Percentiles rank a stretch among this genome's conserved stretches.
phyloP scores from a whole-genome alignment of 23 tunicate genomes.

The Botrylloides violaceus region DNA sequence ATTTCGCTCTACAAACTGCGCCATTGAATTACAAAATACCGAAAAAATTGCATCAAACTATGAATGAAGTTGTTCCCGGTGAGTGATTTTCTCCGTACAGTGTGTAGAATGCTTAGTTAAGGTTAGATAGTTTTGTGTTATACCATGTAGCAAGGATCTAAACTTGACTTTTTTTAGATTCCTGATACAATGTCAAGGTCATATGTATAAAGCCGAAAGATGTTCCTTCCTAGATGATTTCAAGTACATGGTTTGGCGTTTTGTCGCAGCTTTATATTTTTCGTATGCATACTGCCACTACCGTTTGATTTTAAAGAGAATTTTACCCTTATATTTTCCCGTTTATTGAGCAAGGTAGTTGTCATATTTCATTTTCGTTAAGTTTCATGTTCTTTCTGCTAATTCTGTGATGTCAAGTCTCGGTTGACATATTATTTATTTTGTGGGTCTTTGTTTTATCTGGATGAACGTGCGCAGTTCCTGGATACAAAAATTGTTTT shows the following conservation, averaged over 20 bases:
- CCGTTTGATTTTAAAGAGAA: background rate
- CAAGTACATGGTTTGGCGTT: background rate
- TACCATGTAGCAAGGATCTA: too few species aligned
- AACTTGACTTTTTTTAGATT: too few species aligned
- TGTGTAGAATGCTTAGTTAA: too few species aligned
- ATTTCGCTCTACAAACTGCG: background rate
- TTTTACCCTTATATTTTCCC: background rate
- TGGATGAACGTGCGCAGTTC: too few species aligned
- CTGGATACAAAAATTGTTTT: too few species aligned
- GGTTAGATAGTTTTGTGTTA: too few species aligned
- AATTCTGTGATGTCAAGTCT: background rate
- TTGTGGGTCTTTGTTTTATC: too few species aligned
- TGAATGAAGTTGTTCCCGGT: background rate
- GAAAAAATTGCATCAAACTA: background rate
- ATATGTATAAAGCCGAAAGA: too few species aligned
- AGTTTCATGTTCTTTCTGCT: background rate
- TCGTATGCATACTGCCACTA: conserved; percentile 3
- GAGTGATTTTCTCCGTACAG: too few species aligned
- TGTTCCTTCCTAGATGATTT: too few species aligned
- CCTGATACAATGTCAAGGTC: too few species aligned
- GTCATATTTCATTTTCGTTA: background rate
- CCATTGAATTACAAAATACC: background rate
- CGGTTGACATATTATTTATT: too few species aligned
- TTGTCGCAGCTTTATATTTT: background rate
- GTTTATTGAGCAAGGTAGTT: background rate